Evolutionary conservation across 1,140 invertebrate species (phyloP).

Genomic region (Cyclina sinensis): DNA sequence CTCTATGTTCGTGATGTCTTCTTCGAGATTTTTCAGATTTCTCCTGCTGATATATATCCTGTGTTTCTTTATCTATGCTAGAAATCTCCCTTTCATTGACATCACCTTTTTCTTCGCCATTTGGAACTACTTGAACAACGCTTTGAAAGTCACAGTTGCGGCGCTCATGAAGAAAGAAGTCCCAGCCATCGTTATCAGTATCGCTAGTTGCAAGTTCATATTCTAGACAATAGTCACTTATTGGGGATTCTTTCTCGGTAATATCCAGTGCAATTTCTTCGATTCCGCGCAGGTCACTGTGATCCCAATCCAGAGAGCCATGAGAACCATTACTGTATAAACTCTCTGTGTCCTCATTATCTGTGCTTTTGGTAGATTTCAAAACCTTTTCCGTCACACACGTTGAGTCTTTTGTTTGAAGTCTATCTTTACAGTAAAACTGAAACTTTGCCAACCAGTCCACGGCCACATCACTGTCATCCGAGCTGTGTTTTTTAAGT

Average conservation of each 20-base stretch:
- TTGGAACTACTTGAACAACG: slow-evolving; percentile 76
- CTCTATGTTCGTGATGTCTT: slow-evolving; percentile 72
- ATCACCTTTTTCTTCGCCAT: slow-evolving; percentile 45
- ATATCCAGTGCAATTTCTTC: slow-evolving; percentile 70
- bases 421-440: slow-evolving; percentile 80
- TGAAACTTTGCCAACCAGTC: slow-evolving; percentile 82
- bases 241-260: slow-evolving; percentile 74
- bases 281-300: slow-evolving; percentile 75
- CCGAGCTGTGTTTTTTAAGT: slow-evolving; percentile 65
- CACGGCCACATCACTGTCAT: slow-evolving; percentile 71
- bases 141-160: slow-evolving; percentile 79
- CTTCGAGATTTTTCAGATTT: slow-evolving; percentile 58
- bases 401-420: slow-evolving; percentile 79
- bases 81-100: slow-evolving; percentile 43
- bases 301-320: slow-evolving; percentile 74
- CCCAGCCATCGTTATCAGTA: slow-evolving; percentile 81
- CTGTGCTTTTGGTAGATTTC: slow-evolving; percentile 62
- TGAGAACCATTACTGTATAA: slow-evolving; percentile 60
- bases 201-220: slow-evolving; percentile 82
- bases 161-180: slow-evolving; percentile 81
- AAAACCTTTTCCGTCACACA: slow-evolving; percentile 67
- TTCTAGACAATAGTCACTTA: slow-evolving; percentile 79
- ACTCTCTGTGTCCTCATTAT: slow-evolving; percentile 75
- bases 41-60: slow-evolving; percentile 49
- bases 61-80: slow-evolving; percentile 62